Base-by-base conservation (phyloP, 2,797 vertebrate genomes). In the Strix occidentalis region DNA sequence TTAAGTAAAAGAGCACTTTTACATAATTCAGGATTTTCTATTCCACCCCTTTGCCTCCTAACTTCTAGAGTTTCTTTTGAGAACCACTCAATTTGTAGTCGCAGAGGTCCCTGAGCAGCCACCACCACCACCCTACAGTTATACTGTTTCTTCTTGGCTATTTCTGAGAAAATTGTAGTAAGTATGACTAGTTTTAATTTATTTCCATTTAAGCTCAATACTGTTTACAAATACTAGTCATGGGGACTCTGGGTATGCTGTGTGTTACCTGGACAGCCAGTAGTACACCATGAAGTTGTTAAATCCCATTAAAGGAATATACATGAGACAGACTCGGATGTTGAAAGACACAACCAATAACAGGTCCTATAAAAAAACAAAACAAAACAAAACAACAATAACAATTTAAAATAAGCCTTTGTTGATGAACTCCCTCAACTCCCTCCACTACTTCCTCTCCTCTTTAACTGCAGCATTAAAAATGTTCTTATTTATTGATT, bases 261-360 rank as follows among this genome's bases (percentile, higher is more conserved):
- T 14, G 31, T n/a, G 10, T 94, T 97, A 99, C 99, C 99, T 99
- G 97, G 99, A 98, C 21, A 98, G 75, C 95, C 97, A 98, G 92
- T 99, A 98, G 65, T 99, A 98, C 1, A 95, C 71, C 81, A 99
- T 65, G 26, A 99, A 97, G 84, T 96, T 98, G 35, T 98, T 97
- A 75, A 99, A 53, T 16, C 99, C 99, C 89, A 98, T 98, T 91
- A 99, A 92, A 3, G 98, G 99, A 37, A 97, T 4, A 4, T 98
- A 99, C 77, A 98, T 98, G 81, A 97, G 96, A 84, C 97, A 97
- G 91, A 98, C 96, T 54, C 99, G 98, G 75, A 98, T 33, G 74
- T 99, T 99, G 98, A 98, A 99, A n/a, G 94, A 96, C 84, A 98
- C 28, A 84, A 98, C 91, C 98, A 99, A 98, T 9, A 97, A 85